Evolutionary conservation across 2,888 invertebrate species (phyloP), one percentile per base, ranked within the genome.

Genomic region (Agrilus biguttatus): DNA sequence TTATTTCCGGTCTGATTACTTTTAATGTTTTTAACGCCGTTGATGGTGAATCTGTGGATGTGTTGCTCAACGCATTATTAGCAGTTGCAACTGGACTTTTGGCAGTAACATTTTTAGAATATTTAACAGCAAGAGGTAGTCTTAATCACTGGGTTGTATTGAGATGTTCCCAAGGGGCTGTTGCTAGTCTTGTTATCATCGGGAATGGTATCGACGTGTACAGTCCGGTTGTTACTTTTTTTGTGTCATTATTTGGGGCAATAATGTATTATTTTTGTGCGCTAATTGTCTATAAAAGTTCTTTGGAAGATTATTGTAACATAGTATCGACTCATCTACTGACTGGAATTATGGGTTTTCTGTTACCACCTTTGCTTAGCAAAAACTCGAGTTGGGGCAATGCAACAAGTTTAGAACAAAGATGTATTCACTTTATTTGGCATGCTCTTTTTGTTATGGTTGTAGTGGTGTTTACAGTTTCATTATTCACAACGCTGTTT

Each of bases 221-320:
- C 43, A 52, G 54, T 23, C 61, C 62, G 1, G 23, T 52, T 10
- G 36, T 54, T 14, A 51, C 61, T 8, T 51, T 63, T 13, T 50
- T 43, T 2, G 42, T 63, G 12, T 59, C 60, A 14, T 48, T 49
- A 7, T 33, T 50, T 12, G 56, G 53, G 21, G 59, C 60, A 5
- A 35, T 57, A 1, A 32, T 59, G 14, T 63, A 60, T 44, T 60
- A 56, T 45, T 41, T 58, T 17, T 43, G 54, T 1, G 55, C 59
- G 5, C 51, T 54, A 42, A 37, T 46, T 10, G 44, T 63, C 3
- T 56, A 59, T 37, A 51, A 48, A 42, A 58, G 59, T 28, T 55
- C 59, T 1, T 44, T 65, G 7, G 66, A 67, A 48, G 67, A 67
- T 50, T 62, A 66, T 44, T 63, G 65, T 46, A 65, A 67, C 42